Base-by-base conservation (phyloP, 2,888 invertebrate species). In the Chymomyza procnemis region DNA sequence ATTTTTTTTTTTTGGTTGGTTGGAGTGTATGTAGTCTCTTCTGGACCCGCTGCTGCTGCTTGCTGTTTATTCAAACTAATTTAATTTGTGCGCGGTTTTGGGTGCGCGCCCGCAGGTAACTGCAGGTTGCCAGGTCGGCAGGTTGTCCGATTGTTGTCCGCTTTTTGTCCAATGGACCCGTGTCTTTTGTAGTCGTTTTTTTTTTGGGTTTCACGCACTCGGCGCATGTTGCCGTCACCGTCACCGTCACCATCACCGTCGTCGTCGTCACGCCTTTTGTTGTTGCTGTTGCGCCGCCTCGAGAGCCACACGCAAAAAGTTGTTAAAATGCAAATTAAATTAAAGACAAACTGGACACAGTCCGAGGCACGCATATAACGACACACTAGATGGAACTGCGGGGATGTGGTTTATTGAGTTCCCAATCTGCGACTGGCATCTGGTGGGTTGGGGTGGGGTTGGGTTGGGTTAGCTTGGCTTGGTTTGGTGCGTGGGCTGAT, bases 281-380 rank as follows among this genome's bases (percentile, higher is more conserved):
- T 81, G 82, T 75, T 46, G 56, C 26, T 56, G 26, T 14, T 30
- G 57, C 64, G 57, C 65, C 64, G 60, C 34, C 56, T 16, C 56
- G 16, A 30, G 48, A 75, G 75, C 83, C 87, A 85, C 88, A 86
- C 87, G 81, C 88, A 87, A 84, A 88, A 86, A 83, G 87, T 88
- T 87, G 86, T 87, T 88, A 87, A 87, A 88, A 87, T 87, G 88
- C 88, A 87, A 87, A 87, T 86, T 86, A 88, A 86, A 86, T 86
- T 88, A 86, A 80, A 83, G 85, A 75, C 85, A 79, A 80, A 85
- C 83, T 80, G 80, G 76, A 64, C 77, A 73, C 47, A 50, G 50
- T 50, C 8, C 50, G 19, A 50, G 50, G 50, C 50, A 50, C 50
- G 50, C 50, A 50, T 50, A 19, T 50, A 16, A 26, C 26, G 16